Conservation (phyloP, 2,888 invertebrate species). For the Eristalinus aeneus region DNA sequence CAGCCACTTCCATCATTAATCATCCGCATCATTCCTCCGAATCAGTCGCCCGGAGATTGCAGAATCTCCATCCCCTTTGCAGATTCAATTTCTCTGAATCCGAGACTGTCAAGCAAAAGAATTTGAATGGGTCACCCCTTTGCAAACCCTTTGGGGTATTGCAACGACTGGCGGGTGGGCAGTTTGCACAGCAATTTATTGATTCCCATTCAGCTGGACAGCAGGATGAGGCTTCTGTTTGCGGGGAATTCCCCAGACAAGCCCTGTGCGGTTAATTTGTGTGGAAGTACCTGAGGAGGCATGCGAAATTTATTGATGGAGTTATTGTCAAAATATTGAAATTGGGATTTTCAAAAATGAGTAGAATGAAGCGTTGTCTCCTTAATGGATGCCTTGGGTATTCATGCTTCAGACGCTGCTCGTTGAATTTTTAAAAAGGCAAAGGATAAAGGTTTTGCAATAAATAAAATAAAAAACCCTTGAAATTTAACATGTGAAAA, state of each 20-base stretch:
- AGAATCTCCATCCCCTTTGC: not conserved
- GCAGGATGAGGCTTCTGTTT: constrained; percentile 37
- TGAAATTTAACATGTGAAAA: too few species aligned
- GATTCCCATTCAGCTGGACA: constrained; percentile 34
- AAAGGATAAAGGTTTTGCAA: too few species aligned
- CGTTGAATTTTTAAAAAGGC: too few species aligned
- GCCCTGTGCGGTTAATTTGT: constrained; percentile 51
- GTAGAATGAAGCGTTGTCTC: too few species aligned
- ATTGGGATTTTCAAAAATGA: not conserved
- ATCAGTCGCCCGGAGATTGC: not conserved
- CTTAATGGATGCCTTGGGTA: too few species aligned
- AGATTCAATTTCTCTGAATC: constrained; percentile 17
- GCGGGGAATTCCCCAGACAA: constrained; percentile 46
- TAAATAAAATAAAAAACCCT: too few species aligned
- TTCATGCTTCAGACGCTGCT: too few species aligned
- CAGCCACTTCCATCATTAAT: constrained; percentile 53
- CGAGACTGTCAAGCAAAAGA: constrained; percentile 13
- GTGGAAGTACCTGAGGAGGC: not conserved
- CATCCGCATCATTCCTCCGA: constrained; percentile 39
- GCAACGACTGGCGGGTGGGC: not conserved
- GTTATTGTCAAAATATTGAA: not conserved
- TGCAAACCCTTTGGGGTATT: constrained; percentile 51
- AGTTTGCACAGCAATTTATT: constrained; percentile 36
- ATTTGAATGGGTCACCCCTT: constrained; percentile 17
- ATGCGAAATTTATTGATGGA: not conserved